phyloP scores from a whole-genome alignment of 2,113 vertebrate genomes.

The Heterochromis multidens region DNA sequence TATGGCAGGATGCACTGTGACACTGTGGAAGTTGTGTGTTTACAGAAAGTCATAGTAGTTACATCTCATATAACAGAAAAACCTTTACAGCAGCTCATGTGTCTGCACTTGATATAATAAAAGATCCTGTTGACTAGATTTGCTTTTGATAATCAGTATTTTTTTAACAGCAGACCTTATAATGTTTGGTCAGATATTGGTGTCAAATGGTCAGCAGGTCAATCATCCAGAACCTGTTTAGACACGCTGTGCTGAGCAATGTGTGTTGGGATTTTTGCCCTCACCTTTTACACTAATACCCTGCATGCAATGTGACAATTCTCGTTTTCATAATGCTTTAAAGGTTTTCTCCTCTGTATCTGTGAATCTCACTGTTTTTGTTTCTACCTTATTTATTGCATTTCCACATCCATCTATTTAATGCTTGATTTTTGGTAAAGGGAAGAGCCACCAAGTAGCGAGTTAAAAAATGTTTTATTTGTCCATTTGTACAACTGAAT shows the following conservation, averaged over 20 bases:
- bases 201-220: constrained; percentile 24
- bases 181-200: background rate
- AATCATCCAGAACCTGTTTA: background rate
- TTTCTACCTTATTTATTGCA: background rate
- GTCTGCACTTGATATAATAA: background rate
- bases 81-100: background rate
- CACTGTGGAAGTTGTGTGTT: background rate
- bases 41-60: background rate
- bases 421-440: background rate
- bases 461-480: background rate
- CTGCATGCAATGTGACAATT: background rate
- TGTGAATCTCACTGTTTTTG: background rate
- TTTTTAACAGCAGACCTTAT: background rate
- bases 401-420: background rate
- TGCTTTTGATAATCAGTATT: background rate
- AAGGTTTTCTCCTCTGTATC: background rate
- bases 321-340: background rate
- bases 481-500: background rate
- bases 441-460: background rate
- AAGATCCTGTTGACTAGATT: background rate
- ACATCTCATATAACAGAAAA: background rate
- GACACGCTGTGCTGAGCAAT: background rate
- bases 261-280: background rate
- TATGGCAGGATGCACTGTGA: constrained; percentile 13
- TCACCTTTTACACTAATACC: constrained; percentile 32